Conservation (phyloP, 2,888 invertebrate genomes). For the Tiliacea aurago region DNA sequence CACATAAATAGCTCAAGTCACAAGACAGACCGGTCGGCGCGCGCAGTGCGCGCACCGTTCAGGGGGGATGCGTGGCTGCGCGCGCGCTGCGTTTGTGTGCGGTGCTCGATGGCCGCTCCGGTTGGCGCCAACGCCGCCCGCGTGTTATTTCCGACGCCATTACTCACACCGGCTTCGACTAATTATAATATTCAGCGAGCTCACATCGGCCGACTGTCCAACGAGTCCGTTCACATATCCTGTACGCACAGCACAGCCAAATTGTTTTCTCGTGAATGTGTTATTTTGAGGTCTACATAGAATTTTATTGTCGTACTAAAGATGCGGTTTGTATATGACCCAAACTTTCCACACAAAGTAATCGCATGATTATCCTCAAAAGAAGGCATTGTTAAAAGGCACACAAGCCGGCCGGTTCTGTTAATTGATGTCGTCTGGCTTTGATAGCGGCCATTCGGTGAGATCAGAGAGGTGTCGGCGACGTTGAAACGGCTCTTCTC, state of each 20-base stretch:
- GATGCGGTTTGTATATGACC: slow-evolving; percentile 20
- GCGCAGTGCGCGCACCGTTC: slow-evolving; percentile 52
- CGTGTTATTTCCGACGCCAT: slow-evolving; percentile 89
- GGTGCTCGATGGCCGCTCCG: slow-evolving; percentile 78
- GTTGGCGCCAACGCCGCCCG: slow-evolving; percentile 88
- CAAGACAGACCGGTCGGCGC: slow-evolving; percentile 87
- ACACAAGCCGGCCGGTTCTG: slow-evolving; percentile 68
- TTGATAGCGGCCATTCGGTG: slow-evolving; percentile 75
- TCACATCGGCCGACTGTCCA: slow-evolving; percentile 82
- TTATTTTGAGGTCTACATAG: slow-evolving; percentile 57
- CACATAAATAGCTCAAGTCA: slow-evolving; percentile 85
- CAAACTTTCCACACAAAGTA: slow-evolving; percentile 51
- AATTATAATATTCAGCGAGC: slow-evolving; percentile 89
- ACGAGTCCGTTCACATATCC: slow-evolving; percentile 70
- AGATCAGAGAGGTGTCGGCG: slow-evolving; percentile 83
- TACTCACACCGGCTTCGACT: slow-evolving; percentile 88
- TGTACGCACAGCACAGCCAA: slow-evolving; percentile 52
- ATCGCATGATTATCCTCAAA: slow-evolving; percentile 59
- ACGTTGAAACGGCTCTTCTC: slow-evolving; percentile 75
- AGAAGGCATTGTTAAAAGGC: slow-evolving; percentile 64
- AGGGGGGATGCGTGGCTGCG: slow-evolving; percentile 61
- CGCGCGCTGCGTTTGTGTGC: slow-evolving; percentile 57
- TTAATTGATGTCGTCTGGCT: slow-evolving; percentile 73
- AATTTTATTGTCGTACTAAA: slow-evolving; percentile 51
- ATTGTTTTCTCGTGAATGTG: slow-evolving; percentile 56